These are phyloP conservation scores for Hiodon tergisus DNA, from an alignment of 2,113 vertebrate genomes.

Conservation along the genomic window DNA sequence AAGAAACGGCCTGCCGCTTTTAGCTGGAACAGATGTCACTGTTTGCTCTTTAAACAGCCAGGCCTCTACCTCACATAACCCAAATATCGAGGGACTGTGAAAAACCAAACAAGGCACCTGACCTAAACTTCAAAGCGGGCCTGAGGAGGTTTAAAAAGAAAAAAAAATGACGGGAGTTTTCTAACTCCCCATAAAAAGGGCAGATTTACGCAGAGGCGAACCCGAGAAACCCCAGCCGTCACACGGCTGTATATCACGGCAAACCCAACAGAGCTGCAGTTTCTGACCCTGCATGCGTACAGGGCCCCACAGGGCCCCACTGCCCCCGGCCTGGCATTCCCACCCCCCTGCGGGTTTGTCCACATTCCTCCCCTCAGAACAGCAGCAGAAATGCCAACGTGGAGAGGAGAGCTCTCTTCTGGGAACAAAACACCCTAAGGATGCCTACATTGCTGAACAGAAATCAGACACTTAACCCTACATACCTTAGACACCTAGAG, in stretches of 20 bases:
- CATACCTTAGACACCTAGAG: constrained; percentile 3
- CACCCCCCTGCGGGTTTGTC: neutral
- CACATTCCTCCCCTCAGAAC: constrained; percentile 24
- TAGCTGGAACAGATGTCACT: constrained; percentile 52
- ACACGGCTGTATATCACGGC: constrained; percentile 56
- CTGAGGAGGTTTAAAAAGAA: constrained; percentile 39
- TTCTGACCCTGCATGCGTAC: constrained; percentile 34
- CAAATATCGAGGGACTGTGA: constrained; percentile 40
- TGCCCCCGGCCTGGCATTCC: constrained; percentile 33
- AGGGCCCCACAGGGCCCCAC: constrained; percentile 34
- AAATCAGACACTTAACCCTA: neutral
- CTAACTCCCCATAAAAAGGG: constrained; percentile 61
- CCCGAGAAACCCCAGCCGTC: constrained; percentile 51
- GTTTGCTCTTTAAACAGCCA: constrained; percentile 42
- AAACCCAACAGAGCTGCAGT: constrained; percentile 47
- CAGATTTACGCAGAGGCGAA: constrained; percentile 63
- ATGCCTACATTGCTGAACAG: neutral
- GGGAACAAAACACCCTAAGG: neutral
- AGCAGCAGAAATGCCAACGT: constrained; percentile 12
- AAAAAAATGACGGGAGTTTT: constrained; percentile 56
- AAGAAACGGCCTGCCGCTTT: constrained; percentile 39
- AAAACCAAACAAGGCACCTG: constrained; percentile 49
- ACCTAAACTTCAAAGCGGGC: constrained; percentile 64
- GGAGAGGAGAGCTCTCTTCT: neutral
- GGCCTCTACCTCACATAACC: constrained; percentile 42